Evolutionary conservation across 2,888 invertebrate species (phyloP).

Genomic region (Eupelmus urozonus): DNA sequence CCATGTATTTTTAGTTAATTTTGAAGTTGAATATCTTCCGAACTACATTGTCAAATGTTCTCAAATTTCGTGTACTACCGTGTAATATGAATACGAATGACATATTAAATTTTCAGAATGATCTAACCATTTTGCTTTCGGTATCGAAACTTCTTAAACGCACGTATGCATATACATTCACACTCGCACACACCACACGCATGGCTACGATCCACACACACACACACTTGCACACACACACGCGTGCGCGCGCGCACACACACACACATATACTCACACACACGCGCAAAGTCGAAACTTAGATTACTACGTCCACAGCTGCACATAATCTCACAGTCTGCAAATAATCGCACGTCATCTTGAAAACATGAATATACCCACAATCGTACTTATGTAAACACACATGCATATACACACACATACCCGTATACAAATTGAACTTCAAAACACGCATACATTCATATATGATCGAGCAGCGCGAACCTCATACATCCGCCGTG

Average conservation of each 20-base stretch:
- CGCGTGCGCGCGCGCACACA: too few species aligned
- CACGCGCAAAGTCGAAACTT: neutral
- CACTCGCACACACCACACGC: too few species aligned
- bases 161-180: too few species aligned
- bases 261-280: neutral
- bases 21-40: too few species aligned
- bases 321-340: neutral
- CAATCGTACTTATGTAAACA: neutral
- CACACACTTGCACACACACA: neutral
- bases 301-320: neutral
- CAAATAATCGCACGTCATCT: constrained; percentile 14
- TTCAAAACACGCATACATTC: neutral
- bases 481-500: too few species aligned
- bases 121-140: too few species aligned
- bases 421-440: neutral
- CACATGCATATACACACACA: neutral
- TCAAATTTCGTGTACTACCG: too few species aligned
- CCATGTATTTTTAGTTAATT: too few species aligned
- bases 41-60: too few species aligned
- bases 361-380: neutral
- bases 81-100: too few species aligned
- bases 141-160: too few species aligned
- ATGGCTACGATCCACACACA: neutral
- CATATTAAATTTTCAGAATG: too few species aligned
- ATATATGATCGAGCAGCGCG: neutral